These are phyloP conservation scores for Meteorus colon DNA, from an alignment of 2,888 invertebrate species.

Conservation along the genomic window DNA sequence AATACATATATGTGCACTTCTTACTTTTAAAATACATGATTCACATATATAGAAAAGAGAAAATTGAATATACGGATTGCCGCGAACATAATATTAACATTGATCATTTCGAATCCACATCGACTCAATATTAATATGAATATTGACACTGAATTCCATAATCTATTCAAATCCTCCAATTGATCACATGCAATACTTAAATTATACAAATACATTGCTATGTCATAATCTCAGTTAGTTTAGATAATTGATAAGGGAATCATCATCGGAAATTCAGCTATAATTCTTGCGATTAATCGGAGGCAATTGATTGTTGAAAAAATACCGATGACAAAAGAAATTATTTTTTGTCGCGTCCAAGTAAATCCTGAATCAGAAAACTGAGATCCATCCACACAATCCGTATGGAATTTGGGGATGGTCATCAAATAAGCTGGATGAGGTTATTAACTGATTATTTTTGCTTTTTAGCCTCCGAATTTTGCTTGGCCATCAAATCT, in stretches of 20 bases:
- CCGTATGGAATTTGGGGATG: not conserved
- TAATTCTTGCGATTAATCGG: not conserved
- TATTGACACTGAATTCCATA: too few relatives aligned
- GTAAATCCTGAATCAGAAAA: not conserved
- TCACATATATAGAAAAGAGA: too few relatives aligned
- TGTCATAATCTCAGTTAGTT: constrained; percentile 1
- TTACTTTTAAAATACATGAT: too few relatives aligned
- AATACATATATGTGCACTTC: too few relatives aligned
- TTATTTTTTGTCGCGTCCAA: not conserved
- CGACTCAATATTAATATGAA: too few relatives aligned
- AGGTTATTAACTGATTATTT: not conserved
- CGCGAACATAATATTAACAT: too few relatives aligned
- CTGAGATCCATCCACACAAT: not conserved
- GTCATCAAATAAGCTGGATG: not conserved
- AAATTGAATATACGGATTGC: too few relatives aligned
- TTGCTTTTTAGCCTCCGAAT: not conserved
- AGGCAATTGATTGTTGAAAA: not conserved
- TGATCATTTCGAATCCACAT: too few relatives aligned
- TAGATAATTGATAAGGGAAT: not conserved
- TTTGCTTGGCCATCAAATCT: too few relatives aligned
- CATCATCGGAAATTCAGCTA: not conserved
- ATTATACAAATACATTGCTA: constrained; percentile 15
- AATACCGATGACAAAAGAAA: too few relatives aligned
- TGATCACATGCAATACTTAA: not conserved
- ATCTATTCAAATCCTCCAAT: not conserved